phyloP scores from a whole-genome alignment of 2,797 vertebrate genomes.

The Loriculus beryllinus region DNA sequence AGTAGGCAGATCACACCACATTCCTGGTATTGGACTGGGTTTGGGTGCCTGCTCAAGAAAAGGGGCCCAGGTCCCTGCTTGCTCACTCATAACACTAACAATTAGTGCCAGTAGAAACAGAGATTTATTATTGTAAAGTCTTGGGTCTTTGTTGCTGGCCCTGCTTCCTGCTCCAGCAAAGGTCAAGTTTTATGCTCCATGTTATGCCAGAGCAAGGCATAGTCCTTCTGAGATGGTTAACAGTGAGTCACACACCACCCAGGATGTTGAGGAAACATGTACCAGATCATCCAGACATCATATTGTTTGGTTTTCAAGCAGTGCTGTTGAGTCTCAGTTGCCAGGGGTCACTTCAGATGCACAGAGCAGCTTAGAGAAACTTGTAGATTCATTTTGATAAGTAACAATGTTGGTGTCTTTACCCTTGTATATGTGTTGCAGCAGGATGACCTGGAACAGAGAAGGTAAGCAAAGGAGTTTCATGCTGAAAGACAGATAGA shows the following conservation, averaged over 20 bases:
- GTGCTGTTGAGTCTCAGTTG: not conserved
- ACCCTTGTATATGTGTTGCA: not conserved
- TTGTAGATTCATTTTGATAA: not conserved
- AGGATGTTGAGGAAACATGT: not conserved
- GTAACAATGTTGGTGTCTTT: not conserved
- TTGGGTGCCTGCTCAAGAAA: not conserved
- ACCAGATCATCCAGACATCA: not conserved
- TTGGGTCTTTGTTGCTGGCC: not conserved
- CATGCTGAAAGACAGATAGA: not conserved
- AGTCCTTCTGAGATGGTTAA: not conserved
- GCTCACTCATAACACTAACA: not conserved
- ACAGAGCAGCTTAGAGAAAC: not conserved
- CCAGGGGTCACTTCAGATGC: not conserved
- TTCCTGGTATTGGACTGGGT: too few relatives aligned
- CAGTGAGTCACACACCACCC: not conserved
- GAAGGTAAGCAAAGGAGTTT: not conserved
- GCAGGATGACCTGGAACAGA: not conserved
- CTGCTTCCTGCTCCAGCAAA: not conserved
- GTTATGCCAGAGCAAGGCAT: not conserved
- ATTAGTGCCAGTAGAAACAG: not conserved
- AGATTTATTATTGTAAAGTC: not conserved
- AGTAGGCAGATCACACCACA: not conserved
- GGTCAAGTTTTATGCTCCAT: not conserved
- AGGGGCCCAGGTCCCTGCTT: not conserved
- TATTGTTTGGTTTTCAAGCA: not conserved